Conservation (phyloP, 2,888 invertebrate genomes). For the Crossocerus cetratus region DNA sequence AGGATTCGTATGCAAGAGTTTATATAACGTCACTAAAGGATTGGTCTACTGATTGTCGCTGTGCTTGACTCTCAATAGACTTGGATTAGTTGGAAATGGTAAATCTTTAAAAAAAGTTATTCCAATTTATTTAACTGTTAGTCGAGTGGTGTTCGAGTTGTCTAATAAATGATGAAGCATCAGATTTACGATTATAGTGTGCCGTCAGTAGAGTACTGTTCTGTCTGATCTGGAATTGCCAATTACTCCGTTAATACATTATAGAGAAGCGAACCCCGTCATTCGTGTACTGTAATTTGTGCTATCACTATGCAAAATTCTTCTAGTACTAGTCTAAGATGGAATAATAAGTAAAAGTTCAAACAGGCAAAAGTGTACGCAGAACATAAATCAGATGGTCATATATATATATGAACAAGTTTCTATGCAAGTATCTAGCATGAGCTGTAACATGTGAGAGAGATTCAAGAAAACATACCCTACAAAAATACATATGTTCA, state of each 20-base stretch:
- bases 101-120: slow-evolving; percentile 15
- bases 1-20: slow-evolving; percentile 9
- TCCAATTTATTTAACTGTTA: not conserved
- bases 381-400: slow-evolving; percentile 14
- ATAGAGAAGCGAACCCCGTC: slow-evolving; percentile 32
- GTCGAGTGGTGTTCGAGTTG: not conserved
- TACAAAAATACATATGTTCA: not conserved
- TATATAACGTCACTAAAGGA: not conserved
- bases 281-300: slow-evolving; percentile 64
- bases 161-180: not conserved
- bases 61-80: no score
- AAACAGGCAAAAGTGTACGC: slow-evolving; percentile 54
- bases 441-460: not conserved
- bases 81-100: slow-evolving; percentile 6
- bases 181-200: slow-evolving; percentile 12
- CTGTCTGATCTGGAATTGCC: slow-evolving; percentile 49
- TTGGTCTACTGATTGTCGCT: no score
- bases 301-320: slow-evolving; percentile 63
- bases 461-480: not conserved
- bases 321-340: slow-evolving; percentile 64
- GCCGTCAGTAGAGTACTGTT: slow-evolving; percentile 1
- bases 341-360: slow-evolving; percentile 46
- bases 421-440: slow-evolving; percentile 7
- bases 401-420: slow-evolving; percentile 34
- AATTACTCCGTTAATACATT: slow-evolving; percentile 50